Percentiles rank a stretch among this genome's conserved stretches.
phyloP scores from a whole-genome alignment of 2,888 invertebrate genomes.

The Scaeva pyrastri region DNA sequence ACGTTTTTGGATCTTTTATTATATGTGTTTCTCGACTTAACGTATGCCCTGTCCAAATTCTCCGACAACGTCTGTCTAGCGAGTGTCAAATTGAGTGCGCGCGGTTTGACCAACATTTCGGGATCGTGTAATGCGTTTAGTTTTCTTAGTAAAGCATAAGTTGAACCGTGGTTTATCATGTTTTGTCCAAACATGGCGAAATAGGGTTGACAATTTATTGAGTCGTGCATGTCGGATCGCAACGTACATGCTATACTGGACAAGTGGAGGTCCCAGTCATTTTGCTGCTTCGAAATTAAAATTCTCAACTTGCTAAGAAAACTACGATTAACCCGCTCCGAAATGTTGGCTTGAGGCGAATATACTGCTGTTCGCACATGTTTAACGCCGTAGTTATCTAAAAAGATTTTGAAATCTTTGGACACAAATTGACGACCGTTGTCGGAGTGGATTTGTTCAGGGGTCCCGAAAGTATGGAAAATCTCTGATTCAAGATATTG shows the following conservation, averaged over 20 bases:
- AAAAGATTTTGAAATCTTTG: background rate
- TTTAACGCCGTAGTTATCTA: background rate
- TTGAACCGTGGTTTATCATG: conserved; percentile 1
- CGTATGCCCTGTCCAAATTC: conserved; percentile 6
- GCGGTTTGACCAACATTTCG: background rate
- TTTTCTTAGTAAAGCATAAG: background rate
- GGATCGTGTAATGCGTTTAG: conserved; percentile 9
- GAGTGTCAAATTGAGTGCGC: background rate
- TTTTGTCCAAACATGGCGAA: conserved; percentile 14
- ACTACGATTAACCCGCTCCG: background rate
- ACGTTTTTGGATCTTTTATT: background rate
- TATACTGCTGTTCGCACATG: background rate
- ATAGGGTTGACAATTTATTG: background rate
- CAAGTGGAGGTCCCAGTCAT: too few relatives aligned
- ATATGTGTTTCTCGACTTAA: background rate
- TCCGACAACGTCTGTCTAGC: conserved; percentile 1
- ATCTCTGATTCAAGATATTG: background rate
- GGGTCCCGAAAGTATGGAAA: background rate
- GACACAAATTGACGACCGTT: background rate
- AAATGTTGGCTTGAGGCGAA: too few relatives aligned
- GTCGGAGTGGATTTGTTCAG: background rate
- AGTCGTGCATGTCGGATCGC: too few relatives aligned
- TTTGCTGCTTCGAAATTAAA: too few relatives aligned
- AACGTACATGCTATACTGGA: too few relatives aligned
- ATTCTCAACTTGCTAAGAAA: too few relatives aligned